phyloP scores from a whole-genome alignment of 2,888 invertebrate species.

The Cephus spinipes region DNA sequence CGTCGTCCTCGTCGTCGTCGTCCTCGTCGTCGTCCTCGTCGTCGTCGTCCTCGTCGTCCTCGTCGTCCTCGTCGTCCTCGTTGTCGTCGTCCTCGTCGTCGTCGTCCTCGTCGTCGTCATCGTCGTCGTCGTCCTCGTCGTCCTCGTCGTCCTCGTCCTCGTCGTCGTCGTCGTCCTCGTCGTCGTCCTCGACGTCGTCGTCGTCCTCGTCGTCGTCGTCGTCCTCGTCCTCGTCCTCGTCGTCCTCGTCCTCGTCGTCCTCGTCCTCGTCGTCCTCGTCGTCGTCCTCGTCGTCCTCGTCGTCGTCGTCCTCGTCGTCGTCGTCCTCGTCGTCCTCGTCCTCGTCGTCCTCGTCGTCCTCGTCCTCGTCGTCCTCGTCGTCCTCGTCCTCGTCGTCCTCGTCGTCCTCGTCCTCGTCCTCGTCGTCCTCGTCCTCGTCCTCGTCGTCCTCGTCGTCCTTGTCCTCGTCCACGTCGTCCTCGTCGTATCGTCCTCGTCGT shows the following conservation, averaged over 20 bases:
- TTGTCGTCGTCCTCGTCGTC: too few relatives aligned
- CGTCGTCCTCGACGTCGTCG: background rate
- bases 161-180: background rate
- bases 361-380: conserved; percentile 1
- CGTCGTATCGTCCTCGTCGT: too few relatives aligned
- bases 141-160: background rate
- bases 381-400: conserved; percentile 1
- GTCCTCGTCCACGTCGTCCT: too few relatives aligned
- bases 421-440: too few relatives aligned
- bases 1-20: conserved; percentile 1
- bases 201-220: background rate
- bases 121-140: background rate
- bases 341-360: background rate
- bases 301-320: background rate
- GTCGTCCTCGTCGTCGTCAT: background rate
- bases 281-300: background rate
- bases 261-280: background rate
- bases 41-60: background rate
- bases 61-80: background rate
- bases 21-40: background rate
- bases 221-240: background rate
- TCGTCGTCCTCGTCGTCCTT: too few relatives aligned
- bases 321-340: conserved; percentile 1
- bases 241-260: background rate
- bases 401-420: conserved; percentile 3